Conservation (phyloP, 2,888 invertebrate genomes). For the Lepidocyrtinus sp. region DNA sequence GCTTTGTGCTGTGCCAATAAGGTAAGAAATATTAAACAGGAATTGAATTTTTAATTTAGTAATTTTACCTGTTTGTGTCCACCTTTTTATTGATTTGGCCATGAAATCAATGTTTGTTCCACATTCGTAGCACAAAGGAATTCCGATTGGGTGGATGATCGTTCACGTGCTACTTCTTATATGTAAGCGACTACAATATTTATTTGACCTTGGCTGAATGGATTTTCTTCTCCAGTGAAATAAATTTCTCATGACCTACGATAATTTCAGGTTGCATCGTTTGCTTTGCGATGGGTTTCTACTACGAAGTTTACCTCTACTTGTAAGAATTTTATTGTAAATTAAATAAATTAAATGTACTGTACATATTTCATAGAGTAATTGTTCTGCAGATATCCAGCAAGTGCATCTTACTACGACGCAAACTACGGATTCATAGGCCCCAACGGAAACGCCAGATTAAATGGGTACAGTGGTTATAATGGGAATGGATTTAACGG, state of each 20-base stretch:
- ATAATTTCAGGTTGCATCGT: conserved; percentile 43
- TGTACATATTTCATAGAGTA: background rate
- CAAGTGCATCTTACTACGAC: conserved; percentile 48
- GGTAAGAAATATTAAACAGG: conserved; percentile 24
- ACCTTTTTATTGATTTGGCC: conserved; percentile 4
- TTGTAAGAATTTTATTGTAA: conserved; percentile 22
- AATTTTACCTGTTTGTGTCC: background rate
- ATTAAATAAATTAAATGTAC: background rate
- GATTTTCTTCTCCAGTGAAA: background rate
- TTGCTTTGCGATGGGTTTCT: conserved; percentile 59
- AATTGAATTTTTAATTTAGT: background rate
- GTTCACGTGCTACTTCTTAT: conserved; percentile 54
- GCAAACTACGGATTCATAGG: conserved; percentile 59
- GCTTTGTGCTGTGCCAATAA: conserved; percentile 55
- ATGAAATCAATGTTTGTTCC: conserved; percentile 6
- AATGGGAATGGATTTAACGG: conserved; percentile 39
- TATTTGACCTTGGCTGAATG: background rate
- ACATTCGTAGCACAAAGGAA: conserved; percentile 40
- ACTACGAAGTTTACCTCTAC: conserved; percentile 63
- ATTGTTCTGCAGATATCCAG: conserved; percentile 20
- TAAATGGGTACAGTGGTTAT: conserved; percentile 49
- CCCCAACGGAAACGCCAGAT: conserved; percentile 45
- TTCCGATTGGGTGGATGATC: conserved; percentile 54
- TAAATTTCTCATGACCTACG: background rate
- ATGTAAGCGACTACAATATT: background rate